A percentile compares a stretch with the other conserved stretches of the same genome.
These are phyloP conservation scores for Polyergus mexicanus DNA, from an alignment of 1,140 invertebrate genomes.

Conservation along the genomic window DNA sequence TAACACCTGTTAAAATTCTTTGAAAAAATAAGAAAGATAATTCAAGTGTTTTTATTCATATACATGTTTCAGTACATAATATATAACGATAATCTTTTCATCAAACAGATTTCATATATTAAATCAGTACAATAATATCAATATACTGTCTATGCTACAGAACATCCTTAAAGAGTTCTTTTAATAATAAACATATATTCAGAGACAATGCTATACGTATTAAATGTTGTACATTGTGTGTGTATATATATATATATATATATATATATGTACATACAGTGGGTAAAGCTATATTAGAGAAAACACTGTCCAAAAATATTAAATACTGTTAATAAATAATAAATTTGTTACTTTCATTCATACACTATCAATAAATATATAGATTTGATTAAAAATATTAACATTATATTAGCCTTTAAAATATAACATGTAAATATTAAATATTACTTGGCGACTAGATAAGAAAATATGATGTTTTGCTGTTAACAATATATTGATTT, in stretches of 20 bases:
- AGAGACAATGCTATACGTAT: constrained; percentile 16
- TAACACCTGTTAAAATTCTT: constrained; percentile 44
- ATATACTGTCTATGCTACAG: constrained; percentile 38
- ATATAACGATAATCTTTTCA: constrained; percentile 37
- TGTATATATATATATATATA: constrained; percentile 33
- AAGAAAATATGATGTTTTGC: constrained; percentile 49
- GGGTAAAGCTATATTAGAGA: constrained; percentile 35
- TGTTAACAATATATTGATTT: constrained; percentile 44
- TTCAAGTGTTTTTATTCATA: constrained; percentile 56
- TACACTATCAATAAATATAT: constrained; percentile 47
- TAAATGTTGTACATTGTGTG: constrained; percentile 29
- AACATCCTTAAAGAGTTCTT: constrained; percentile 36
- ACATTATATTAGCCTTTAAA: constrained; percentile 57
- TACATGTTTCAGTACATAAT: constrained; percentile 43
- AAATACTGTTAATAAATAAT: constrained; percentile 65
- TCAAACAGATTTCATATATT: constrained; percentile 29
- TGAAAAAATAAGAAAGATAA: constrained; percentile 51
- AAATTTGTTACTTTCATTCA: constrained; percentile 37
- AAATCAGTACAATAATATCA: constrained; percentile 37
- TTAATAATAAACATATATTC: constrained; percentile 49
- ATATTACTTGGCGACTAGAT: constrained; percentile 35
- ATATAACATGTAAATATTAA: constrained; percentile 41
- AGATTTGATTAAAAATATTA: constrained; percentile 65
- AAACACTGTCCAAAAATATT: constrained; percentile 46
- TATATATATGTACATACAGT: background rate